Evolutionary conservation across 2,888 invertebrate genomes (phyloP), one percentile per base, ranked within the genome.

Genomic region (Bombylius major): DNA sequence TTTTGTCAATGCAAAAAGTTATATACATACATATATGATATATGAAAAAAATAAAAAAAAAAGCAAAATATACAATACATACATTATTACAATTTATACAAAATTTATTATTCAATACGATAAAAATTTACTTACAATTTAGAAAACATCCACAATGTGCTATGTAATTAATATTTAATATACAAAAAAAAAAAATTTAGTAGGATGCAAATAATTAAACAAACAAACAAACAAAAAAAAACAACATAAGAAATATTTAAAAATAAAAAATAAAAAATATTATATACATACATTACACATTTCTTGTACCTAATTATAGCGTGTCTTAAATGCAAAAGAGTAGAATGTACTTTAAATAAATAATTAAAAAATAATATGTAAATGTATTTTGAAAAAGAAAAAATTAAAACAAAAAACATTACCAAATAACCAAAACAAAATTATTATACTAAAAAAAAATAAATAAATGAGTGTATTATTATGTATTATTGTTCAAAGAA

Each of bases 221-320:
- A 34, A 5, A 47, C 36, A 55, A 45, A 36, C 1, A 36, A 36
- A 36, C 9, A 8, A 9, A 11, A 36, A 50, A 33, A 13, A n/a
- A 55, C 6, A 12, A 13, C 14, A 47, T 34, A 54, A 60, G 51
- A 50, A 57, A 61, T 57, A 55, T 56, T 54, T 57, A 57, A 54
- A 51, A 56, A 55, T 31, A 56, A 56, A 54, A 14, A 48, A 45
- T 31, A 55, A 56, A 53, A 51, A 50, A 57, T 55, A n/a, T 51
- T 33, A 53, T 57, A 56, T 46, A 58, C 51, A 57, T 49, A 53
- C 52, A n/a, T n/a, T n/a, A 50, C 7, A 49, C 31, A 50, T 55
- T 55, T 50, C 57, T 56, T 57, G 60, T 60, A 60, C 60, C 60
- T 60, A 58, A 56, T 51, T 57, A 55, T 60, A 58, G 60, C 56